Evolutionary conservation across 2,888 invertebrate genomes (phyloP).

Genomic region (Lampropteryx suffumata): DNA sequence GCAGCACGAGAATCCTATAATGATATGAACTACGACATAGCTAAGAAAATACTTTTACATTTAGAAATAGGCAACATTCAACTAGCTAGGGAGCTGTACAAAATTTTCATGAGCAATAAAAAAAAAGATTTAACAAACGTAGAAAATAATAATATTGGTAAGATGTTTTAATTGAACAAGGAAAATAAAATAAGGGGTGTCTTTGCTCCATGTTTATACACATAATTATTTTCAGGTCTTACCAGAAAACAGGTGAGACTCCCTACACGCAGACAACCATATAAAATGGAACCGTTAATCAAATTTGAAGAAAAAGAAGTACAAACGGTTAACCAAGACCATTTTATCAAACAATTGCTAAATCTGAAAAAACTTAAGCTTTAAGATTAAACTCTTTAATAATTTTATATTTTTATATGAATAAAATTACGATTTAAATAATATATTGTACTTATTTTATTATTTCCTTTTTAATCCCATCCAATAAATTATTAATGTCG

Average conservation of each 20-base stretch:
- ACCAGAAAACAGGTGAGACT: background rate
- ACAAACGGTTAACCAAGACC: constrained; percentile 40
- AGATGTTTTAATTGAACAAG: background rate
- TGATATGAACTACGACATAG: constrained; percentile 59
- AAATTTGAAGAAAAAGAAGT: constrained; percentile 40
- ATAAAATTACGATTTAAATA: constrained; percentile 6
- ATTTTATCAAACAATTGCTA: constrained; percentile 53
- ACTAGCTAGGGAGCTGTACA: constrained; percentile 64
- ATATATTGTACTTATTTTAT: no score
- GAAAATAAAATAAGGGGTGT: background rate
- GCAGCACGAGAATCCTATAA: constrained; percentile 37
- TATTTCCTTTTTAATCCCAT: background rate
- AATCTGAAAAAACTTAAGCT: constrained; percentile 51
- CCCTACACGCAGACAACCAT: constrained; percentile 13
- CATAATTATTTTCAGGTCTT: constrained; percentile 1
- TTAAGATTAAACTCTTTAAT: constrained; percentile 17
- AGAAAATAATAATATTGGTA: constrained; percentile 13
- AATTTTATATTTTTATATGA: constrained; percentile 26
- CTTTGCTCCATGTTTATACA: background rate
- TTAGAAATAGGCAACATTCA: constrained; percentile 56
- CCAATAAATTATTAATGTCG: background rate
- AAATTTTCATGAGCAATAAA: constrained; percentile 49
- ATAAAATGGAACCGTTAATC: constrained; percentile 30
- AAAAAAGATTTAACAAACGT: constrained; percentile 18
- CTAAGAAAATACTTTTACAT: constrained; percentile 53